These are phyloP conservation scores for Excalfactoria chinensis DNA, from an alignment of 2,113 vertebrate species.

Conservation along the genomic window DNA sequence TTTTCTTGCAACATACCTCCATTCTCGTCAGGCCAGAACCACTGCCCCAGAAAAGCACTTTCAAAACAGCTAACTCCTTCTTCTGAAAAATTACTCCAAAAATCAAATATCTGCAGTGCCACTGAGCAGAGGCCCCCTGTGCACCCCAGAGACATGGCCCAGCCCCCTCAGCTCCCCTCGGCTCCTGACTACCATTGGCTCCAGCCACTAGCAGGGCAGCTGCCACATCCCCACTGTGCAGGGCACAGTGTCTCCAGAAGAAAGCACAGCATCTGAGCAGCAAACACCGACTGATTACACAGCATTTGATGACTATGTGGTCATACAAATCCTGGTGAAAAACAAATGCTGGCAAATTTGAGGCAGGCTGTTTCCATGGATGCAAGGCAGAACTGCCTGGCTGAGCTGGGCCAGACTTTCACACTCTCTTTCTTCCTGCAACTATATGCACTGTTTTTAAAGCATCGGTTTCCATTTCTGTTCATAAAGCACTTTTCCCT, in stretches of 20 bases:
- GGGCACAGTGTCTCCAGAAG: neutral
- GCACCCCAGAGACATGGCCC: too few species aligned
- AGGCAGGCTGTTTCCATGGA: neutral
- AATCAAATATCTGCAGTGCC: neutral
- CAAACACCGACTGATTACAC: neutral
- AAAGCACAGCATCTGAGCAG: rapidly evolving
- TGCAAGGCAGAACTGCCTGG: neutral
- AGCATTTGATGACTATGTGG: rapidly evolving
- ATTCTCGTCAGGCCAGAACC: neutral
- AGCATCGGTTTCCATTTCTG: neutral
- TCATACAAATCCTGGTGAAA: neutral
- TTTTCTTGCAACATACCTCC: neutral
- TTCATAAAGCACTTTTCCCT: rapidly evolving
- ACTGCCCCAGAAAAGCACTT: neutral
- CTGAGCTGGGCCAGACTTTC: neutral
- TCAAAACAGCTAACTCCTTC: neutral
- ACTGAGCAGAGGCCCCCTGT: neutral
- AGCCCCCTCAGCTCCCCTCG: too few species aligned
- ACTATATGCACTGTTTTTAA: rapidly evolving
- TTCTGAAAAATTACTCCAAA: neutral
- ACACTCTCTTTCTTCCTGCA: neutral
- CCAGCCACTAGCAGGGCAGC: too few species aligned
- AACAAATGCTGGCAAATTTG: neutral
- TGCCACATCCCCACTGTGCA: too few species aligned
- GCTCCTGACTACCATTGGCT: neutral